These are phyloP conservation scores for Bathynomus jamesi DNA, from an alignment of 1,140 invertebrate genomes.

Conservation along the genomic window DNA sequence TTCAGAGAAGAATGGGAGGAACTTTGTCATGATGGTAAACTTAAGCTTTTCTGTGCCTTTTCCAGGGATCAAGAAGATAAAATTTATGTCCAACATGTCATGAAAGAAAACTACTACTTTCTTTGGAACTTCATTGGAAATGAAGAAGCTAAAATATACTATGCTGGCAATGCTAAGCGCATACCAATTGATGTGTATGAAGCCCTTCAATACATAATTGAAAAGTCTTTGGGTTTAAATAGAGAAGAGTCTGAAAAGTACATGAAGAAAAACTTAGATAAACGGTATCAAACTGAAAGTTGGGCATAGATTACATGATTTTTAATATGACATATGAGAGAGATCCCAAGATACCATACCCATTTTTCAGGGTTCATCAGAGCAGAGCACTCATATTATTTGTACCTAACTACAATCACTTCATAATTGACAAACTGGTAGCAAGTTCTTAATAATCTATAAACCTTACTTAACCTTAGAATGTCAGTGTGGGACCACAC, in stretches of 20 bases:
- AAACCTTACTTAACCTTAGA: too few species aligned
- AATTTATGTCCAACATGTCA: slow-evolving; percentile 87
- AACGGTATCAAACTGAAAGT: slow-evolving; percentile 73
- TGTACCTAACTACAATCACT: too few species aligned
- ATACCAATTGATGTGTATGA: slow-evolving; percentile 84
- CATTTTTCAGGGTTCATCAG: too few species aligned
- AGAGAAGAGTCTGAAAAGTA: slow-evolving; percentile 53
- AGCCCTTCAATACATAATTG: slow-evolving; percentile 57
- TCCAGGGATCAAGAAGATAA: slow-evolving; percentile 84
- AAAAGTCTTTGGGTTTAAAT: slow-evolving; percentile 46
- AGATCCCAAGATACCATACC: too few species aligned
- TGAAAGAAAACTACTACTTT: slow-evolving; percentile 53
- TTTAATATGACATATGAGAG: not conserved
- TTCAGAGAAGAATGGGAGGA: slow-evolving; percentile 65
- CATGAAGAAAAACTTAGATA: slow-evolving; percentile 54
- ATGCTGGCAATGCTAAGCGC: slow-evolving; percentile 90
- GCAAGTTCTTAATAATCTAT: too few species aligned
- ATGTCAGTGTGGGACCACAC: too few species aligned
- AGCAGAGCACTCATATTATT: too few species aligned
- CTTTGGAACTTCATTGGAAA: slow-evolving; percentile 59
- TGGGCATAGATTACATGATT: slow-evolving; percentile 61
- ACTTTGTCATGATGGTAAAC: slow-evolving; percentile 48
- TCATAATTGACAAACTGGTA: too few species aligned
- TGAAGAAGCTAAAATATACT: slow-evolving; percentile 59
- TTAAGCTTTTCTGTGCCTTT: slow-evolving; percentile 75